Evolutionary conservation across 2,113 vertebrate genomes (phyloP).

Genomic region (Ageneiosus marmoratus): DNA sequence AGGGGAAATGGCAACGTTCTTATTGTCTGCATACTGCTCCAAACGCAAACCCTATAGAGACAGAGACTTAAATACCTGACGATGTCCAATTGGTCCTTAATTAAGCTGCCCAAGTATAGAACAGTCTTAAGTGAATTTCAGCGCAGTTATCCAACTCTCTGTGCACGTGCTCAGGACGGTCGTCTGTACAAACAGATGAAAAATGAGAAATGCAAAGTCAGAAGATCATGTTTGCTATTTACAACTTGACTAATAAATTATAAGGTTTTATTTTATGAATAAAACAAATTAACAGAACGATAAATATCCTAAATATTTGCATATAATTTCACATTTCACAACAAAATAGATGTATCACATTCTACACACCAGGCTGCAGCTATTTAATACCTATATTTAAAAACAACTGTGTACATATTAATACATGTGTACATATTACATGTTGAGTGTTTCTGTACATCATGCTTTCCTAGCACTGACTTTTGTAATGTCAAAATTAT

Average conservation of each 20-base stretch:
- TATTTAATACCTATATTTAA: neutral
- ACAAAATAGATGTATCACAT: neutral
- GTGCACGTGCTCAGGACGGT: neutral
- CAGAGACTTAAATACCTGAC: slow-evolving; percentile 50
- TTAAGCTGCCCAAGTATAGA: slow-evolving; percentile 30
- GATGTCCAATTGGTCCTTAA: slow-evolving; percentile 25
- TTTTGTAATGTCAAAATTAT: neutral
- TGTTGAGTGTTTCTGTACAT: neutral
- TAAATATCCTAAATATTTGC: neutral
- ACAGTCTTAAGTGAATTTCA: neutral
- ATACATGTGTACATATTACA: neutral
- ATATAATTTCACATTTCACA: neutral
- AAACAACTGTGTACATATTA: neutral
- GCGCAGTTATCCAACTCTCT: neutral
- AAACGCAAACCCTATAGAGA: slow-evolving; percentile 31
- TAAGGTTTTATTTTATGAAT: neutral
- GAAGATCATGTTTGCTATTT: slow-evolving; percentile 4
- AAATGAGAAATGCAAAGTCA: neutral
- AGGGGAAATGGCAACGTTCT: neutral
- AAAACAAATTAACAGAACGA: neutral
- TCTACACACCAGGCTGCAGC: neutral
- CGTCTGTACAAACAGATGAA: neutral
- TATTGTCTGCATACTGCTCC: slow-evolving; percentile 9
- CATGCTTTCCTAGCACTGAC: slow-evolving; percentile 1
- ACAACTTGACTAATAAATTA: neutral